Evolutionary conservation across 2,113 vertebrate genomes (phyloP), one percentile per base, ranked within the genome.

Genomic region (Coreoperca whiteheadi): DNA sequence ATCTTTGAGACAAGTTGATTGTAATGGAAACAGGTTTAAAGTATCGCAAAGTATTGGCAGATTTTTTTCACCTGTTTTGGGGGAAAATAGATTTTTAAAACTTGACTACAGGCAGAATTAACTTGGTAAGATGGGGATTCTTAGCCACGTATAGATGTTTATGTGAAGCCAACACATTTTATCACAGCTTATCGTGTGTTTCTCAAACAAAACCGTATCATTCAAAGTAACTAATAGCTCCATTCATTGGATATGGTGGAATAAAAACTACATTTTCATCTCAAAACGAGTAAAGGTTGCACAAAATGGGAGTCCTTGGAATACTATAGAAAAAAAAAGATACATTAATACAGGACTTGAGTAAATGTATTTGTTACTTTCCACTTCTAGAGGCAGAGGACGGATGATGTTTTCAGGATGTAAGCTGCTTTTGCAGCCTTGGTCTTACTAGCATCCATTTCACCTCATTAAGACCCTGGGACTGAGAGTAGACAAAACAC

Each of bases 391-490:
- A 82, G 28, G 67, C 70, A 80, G 90, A 82, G 37, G 75, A 68
- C 61, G 54, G 70, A 71, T 85, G 67, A 57, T 87, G 60, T 89
- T 89, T 88, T 75, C 72, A 61, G 78, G 87, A 83, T 84, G 81
- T 92, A 81, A 74, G 43, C 76, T 30, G 6, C 92, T 93, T 73
- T 91, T 80, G 70, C 68, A 23, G 77, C 72, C 82, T 71, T 70
- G 85, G 89, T 92, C 91, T 92, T 86, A 91, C 91, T 91, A 89
- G 93, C 93, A 95, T 83, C 77, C 39, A 95, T 95, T 93, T 91
- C 95, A 95, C 90, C 93, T 96, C 72, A 20, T 95, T 95, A 94
- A 91, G 87, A 92, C 88, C 90, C 91, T 85, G 91, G 91, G 89
- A 93, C 91, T 75, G 39, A 86, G 92, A 95, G 92, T 88, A 71